Conservation (phyloP, 2,888 invertebrate genomes). For the Netelia virgata region DNA sequence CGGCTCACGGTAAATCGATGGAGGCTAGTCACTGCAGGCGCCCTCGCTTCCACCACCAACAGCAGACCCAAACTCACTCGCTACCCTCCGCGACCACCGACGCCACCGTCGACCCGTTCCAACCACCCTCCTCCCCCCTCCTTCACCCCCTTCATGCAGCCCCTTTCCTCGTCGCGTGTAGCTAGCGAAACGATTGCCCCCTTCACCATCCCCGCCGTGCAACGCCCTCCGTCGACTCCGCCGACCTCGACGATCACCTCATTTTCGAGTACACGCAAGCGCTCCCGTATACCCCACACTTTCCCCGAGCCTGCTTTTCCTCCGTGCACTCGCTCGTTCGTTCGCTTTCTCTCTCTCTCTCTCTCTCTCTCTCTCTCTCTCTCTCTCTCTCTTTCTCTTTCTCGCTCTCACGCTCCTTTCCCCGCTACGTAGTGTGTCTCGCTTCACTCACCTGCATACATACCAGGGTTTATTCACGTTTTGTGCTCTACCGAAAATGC, state of each 20-base stretch:
- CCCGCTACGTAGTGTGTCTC: not conserved
- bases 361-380: not conserved
- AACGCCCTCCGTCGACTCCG: conserved; percentile 71
- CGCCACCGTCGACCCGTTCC: conserved; percentile 76
- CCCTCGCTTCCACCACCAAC: conserved; percentile 81
- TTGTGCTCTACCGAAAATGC: conserved; percentile 54
- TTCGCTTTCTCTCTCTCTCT: conserved; percentile 27
- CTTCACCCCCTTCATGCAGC: conserved; percentile 73
- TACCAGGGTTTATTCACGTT: conserved; percentile 74
- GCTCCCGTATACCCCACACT: conserved; percentile 73
- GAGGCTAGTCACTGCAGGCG: conserved; percentile 85
- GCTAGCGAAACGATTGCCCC: conserved; percentile 68
- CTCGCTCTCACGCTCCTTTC: conserved; percentile 32
- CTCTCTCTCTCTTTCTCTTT: not conserved
- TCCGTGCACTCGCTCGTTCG: not conserved
- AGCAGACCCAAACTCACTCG: conserved; percentile 74
- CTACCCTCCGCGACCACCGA: conserved; percentile 69
- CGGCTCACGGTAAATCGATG: conserved; percentile 85
- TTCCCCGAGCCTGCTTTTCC: conserved; percentile 63
- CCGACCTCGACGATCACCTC: conserved; percentile 78
- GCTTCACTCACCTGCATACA: conserved; percentile 56
- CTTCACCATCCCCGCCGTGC: conserved; percentile 70
- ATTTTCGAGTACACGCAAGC: conserved; percentile 84
- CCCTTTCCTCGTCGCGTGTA: conserved; percentile 63
- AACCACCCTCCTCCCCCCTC: conserved; percentile 72